Percentiles rank a stretch among this genome's conserved stretches.
Evolutionary conservation across 2,888 invertebrate species (phyloP).

Genomic region (Drosophila kambysellisi): DNA sequence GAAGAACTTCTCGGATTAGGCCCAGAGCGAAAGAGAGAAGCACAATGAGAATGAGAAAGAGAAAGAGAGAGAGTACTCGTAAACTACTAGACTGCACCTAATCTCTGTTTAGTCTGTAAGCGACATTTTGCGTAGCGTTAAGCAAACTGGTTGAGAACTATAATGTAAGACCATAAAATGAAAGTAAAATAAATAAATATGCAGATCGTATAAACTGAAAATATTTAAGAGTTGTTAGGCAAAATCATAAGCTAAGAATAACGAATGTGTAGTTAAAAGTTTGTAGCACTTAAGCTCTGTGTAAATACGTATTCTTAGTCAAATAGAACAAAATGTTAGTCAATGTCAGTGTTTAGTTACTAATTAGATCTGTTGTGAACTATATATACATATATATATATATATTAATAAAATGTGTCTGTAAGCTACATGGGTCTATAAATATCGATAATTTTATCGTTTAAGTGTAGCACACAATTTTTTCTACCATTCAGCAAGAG

Average conservation of each 20-base stretch:
- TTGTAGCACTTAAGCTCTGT: conserved; percentile 1
- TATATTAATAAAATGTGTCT: conserved; percentile 32
- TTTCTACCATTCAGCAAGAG: conserved; percentile 55
- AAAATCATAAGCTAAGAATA: conserved; percentile 25
- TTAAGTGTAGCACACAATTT: conserved; percentile 66
- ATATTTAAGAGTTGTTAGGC: conserved; percentile 32
- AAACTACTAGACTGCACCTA: conserved; percentile 83
- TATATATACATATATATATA: conserved; percentile 39
- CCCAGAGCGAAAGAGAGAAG: background rate
- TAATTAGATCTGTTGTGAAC: conserved; percentile 70
- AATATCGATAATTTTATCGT: conserved; percentile 30
- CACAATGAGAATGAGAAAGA: background rate
- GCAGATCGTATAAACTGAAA: conserved; percentile 4
- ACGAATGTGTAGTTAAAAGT: conserved; percentile 11
- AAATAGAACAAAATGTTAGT: conserved; percentile 51
- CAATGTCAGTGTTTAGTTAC: conserved; percentile 65
- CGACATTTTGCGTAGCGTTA: conserved; percentile 36
- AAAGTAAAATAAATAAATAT: conserved; percentile 10
- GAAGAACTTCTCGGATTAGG: conserved; percentile 82
- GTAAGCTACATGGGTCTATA: conserved; percentile 33
- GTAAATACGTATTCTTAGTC: conserved; percentile 44
- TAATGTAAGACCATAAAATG: background rate
- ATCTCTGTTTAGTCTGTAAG: conserved; percentile 69
- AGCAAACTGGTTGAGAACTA: conserved; percentile 28
- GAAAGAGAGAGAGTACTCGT: conserved; percentile 26